Evolutionary conservation across 2,797 vertebrate species (phyloP), one percentile per base, ranked within the genome.

Genomic region (Harpia harpyja): DNA sequence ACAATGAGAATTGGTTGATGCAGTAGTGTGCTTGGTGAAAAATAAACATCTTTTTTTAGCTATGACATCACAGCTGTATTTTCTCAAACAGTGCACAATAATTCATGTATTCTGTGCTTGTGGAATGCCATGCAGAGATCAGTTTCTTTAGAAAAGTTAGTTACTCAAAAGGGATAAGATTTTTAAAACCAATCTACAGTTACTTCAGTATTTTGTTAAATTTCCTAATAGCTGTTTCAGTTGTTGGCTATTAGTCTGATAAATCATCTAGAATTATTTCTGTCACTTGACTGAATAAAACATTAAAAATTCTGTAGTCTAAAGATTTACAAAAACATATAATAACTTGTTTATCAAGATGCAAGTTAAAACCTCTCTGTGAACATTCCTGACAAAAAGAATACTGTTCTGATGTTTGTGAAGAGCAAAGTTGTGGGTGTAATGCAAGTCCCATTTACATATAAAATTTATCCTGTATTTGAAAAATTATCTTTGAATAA

Each of bases 1-100:
- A 59, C 35, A 21, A 8, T 33, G 30, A 59, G 72, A 75, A 53
- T 13, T 0, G 0, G 0, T n/a, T 43, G 27, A 70, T 37, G 17
- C 53, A 54, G 28, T 14, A 57, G 10, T 2, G 0, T 49, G 6
- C 27, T 57, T 0, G 0, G 12, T 65, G 56, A 65, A 83, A 79
- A 90, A 88, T 14, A 53, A 69, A 11, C 6, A 33, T 43, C 5
- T 77, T 46, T 81, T 76, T 76, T 73, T 53, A 48, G 64, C 6
- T 49, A 15, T 8, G 14, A 48, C 9, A 73, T 61, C 46, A 67
- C 19, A 82, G 32, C 10, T 83, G 21, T 32, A 21, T 37, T 90
- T 72, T 79, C 25, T 77, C 33, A 80, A 85, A 74, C 32, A 57
- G 7, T 21, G 21, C 35, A 39, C 20, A 32, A 21, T 10, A 60